Evolutionary conservation across 2,113 vertebrate genomes (phyloP).

Genomic region (Cyanoramphus novaezelandiae): DNA sequence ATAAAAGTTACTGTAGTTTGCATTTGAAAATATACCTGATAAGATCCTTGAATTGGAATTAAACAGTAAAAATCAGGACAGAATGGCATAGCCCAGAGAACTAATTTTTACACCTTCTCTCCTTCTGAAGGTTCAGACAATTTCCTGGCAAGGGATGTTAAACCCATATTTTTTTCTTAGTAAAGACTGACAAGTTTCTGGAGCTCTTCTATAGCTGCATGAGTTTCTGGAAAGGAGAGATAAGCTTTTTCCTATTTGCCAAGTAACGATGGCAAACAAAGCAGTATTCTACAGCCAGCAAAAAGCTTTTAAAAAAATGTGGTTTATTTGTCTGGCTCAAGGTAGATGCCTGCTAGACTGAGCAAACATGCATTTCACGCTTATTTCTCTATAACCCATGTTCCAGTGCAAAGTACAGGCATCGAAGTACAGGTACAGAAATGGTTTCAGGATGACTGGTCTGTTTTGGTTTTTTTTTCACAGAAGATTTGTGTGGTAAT

Average conservation of each 20-base stretch:
- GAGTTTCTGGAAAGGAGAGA: conserved; percentile 59
- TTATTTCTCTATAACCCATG: neutral
- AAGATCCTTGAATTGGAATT: neutral
- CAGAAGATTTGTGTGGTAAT: neutral
- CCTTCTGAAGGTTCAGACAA: conserved; percentile 20
- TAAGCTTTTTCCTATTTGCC: conserved; percentile 54
- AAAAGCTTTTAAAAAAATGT: conserved; percentile 20
- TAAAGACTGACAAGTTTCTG: conserved; percentile 56
- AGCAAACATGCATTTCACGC: conserved; percentile 29
- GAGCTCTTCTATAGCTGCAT: conserved; percentile 25
- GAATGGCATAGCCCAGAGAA: neutral
- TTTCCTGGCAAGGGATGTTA: conserved; percentile 26
- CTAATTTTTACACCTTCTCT: conserved; percentile 48
- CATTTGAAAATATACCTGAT: conserved; percentile 14
- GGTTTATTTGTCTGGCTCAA: conserved; percentile 35
- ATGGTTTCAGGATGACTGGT: neutral
- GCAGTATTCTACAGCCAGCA: neutral
- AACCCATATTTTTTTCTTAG: conserved; percentile 43
- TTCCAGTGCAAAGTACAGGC: neutral
- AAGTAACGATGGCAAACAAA: conserved; percentile 57
- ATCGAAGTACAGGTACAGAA: neutral
- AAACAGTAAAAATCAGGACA: neutral
- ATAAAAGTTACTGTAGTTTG: neutral
- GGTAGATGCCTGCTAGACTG: neutral
- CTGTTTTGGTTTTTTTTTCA: neutral